phyloP scores from a whole-genome alignment of 1,140 invertebrate species.

The Apolygus lucorum region DNA sequence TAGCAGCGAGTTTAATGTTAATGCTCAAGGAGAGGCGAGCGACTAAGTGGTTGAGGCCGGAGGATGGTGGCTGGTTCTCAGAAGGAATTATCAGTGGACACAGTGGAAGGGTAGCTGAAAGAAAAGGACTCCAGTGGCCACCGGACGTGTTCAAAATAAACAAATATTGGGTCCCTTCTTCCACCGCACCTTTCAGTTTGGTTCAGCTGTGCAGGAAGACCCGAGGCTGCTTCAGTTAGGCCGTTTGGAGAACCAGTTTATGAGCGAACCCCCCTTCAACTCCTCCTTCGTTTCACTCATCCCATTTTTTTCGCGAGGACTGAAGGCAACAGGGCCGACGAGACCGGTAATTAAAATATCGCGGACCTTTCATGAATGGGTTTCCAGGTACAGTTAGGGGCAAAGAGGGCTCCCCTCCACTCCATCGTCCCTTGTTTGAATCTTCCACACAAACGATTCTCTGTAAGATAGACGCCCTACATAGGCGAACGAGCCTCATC shows the following conservation, averaged over 20 bases:
- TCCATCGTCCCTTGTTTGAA: too few species aligned
- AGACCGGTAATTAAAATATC: neutral
- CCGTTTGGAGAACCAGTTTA: neutral
- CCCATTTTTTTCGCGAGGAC: too few species aligned
- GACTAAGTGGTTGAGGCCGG: neutral
- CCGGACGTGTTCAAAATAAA: neutral
- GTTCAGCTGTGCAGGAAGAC: neutral
- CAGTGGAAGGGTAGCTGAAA: neutral
- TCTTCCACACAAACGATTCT: too few species aligned
- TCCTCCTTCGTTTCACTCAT: too few species aligned
- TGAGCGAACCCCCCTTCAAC: too few species aligned
- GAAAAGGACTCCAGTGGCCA: neutral
- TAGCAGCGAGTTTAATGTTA: neutral
- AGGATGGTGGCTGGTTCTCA: neutral
- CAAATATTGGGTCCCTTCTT: neutral
- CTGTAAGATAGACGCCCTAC: too few species aligned
- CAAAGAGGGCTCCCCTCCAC: neutral
- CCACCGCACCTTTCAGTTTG: neutral
- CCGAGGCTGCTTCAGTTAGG: too few species aligned
- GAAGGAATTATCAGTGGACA: neutral
- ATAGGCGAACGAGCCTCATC: too few species aligned
- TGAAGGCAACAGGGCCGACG: too few species aligned
- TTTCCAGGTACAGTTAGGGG: neutral
- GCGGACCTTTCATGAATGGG: neutral
- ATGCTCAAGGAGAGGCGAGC: too few species aligned